phyloP scores from a whole-genome alignment of 2,797 vertebrate species.

The Carcharodon carcharias region DNA sequence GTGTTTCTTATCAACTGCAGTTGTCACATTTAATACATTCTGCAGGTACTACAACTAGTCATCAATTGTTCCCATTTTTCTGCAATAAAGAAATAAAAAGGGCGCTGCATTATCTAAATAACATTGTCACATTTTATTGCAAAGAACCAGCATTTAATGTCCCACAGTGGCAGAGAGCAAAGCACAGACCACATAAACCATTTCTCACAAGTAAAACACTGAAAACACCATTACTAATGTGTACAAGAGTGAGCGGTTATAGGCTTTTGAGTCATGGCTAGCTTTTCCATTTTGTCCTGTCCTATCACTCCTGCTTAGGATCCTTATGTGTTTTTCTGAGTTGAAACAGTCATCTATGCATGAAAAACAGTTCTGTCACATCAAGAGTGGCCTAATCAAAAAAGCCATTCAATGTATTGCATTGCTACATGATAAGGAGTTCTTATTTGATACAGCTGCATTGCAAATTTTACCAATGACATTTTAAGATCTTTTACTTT shows the following conservation, averaged over 20 bases:
- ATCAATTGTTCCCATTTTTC: slow-evolving; percentile 35
- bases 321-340: neutral
- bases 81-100: slow-evolving; percentile 39
- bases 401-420: neutral
- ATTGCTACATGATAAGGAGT: neutral
- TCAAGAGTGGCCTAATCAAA: neutral
- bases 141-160: neutral
- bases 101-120: slow-evolving; percentile 25
- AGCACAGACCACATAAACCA: neutral
- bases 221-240: slow-evolving; percentile 21
- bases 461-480: too few species aligned
- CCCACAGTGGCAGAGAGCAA: slow-evolving; percentile 22
- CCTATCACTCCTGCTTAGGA: neutral
- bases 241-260: neutral
- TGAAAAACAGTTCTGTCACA: slow-evolving; percentile 8
- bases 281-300: neutral
- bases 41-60: slow-evolving; percentile 40
- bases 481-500: neutral
- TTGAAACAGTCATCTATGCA: neutral
- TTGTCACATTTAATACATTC: slow-evolving; percentile 33
- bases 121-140: slow-evolving; percentile 34
- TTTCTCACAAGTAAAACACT: slow-evolving; percentile 20
- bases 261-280: neutral
- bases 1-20: slow-evolving; percentile 38
- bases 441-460: neutral